These are phyloP conservation scores for Cacajao melanocephalus DNA, from an alignment of 2,797 vertebrate species.

Conservation along the genomic window DNA sequence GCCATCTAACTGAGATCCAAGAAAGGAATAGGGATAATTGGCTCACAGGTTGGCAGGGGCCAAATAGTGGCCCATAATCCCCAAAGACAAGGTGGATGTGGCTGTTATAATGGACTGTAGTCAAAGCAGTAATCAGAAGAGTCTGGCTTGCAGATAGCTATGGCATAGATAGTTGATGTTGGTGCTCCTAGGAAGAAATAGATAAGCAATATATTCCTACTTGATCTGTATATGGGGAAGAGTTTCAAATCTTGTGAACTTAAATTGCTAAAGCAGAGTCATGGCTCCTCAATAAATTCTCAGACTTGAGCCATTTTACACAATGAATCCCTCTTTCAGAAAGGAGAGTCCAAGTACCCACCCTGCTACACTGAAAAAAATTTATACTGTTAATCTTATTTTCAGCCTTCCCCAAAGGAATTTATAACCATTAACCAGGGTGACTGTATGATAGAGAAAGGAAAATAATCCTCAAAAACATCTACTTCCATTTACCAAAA, in stretches of 20 bases:
- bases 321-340: neutral
- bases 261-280: neutral
- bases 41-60: neutral
- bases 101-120: neutral
- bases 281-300: neutral
- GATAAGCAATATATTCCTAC: neutral
- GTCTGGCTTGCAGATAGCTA: neutral
- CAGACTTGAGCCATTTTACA: neutral
- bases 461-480: neutral
- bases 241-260: neutral
- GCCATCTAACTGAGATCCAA: neutral
- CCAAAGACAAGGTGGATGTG: neutral
- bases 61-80: neutral
- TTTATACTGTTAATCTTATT: neutral
- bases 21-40: neutral
- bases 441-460: neutral
- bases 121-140: neutral
- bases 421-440: neutral
- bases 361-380: neutral
- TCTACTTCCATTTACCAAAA: neutral
- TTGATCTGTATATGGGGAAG: neutral
- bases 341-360: neutral
- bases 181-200: neutral
- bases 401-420: neutral
- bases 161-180: neutral